phyloP scores from a whole-genome alignment of 1,140 invertebrate species.

The Asobara japonica region DNA sequence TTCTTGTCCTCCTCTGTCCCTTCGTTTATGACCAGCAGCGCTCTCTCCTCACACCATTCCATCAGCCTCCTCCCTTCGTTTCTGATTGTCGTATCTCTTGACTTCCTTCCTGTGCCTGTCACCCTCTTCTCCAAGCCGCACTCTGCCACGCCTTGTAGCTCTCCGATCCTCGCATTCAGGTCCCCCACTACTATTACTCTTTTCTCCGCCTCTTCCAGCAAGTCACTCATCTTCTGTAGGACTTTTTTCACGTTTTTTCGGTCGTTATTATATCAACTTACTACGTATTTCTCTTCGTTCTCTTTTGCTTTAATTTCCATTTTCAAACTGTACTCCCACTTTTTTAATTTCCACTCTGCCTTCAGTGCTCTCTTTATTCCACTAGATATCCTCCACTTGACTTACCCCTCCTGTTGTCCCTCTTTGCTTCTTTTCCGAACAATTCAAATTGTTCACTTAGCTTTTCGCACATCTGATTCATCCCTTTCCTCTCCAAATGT shows the following conservation, averaged over 20 bases:
- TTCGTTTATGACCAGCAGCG: conserved; percentile 21
- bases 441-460: conserved; percentile 28
- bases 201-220: not conserved
- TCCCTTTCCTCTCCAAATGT: conserved; percentile 31
- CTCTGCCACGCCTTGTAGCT: not conserved
- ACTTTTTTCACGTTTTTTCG: not conserved
- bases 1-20: conserved; percentile 24
- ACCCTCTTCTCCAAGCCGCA: not conserved
- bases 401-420: conserved; percentile 33
- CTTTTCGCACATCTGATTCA: not conserved
- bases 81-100: conserved; percentile 20
- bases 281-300: not conserved
- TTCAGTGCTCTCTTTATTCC: conserved; percentile 33
- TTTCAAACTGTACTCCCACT: conserved; percentile 7
- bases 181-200: conserved; percentile 14
- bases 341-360: not conserved
- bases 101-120: conserved; percentile 21
- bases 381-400: conserved; percentile 33
- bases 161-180: too few species aligned
- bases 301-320: not conserved
- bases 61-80: conserved; percentile 31
- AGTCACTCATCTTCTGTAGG: conserved; percentile 7
- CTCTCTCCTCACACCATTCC: conserved; percentile 20
- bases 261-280: conserved; percentile 28
- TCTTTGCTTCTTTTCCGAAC: conserved; percentile 26